Evolutionary conservation across 2,113 vertebrate genomes (phyloP), one percentile per base, ranked within the genome.

Genomic region (Tachycineta bicolor): DNA sequence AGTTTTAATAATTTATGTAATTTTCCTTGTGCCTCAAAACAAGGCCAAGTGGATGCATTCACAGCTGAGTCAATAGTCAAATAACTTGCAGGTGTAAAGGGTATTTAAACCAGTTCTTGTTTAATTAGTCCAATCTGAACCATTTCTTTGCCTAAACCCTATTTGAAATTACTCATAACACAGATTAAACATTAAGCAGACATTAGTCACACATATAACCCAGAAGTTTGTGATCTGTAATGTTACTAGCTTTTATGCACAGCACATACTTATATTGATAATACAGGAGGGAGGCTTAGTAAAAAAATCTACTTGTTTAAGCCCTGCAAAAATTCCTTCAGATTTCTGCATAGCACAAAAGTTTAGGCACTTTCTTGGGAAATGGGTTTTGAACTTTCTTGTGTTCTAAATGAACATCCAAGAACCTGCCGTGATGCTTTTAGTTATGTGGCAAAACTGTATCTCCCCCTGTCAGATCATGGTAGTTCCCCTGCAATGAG

Each of bases 161-260:
- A 26, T 53, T 75, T 90, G 62, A 85, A 92, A 73, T 93, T 53
- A 74, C 23, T 69, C 63, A 50, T 83, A 65, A 49, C 50, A 77
- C 43, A 73, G 88, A 85, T 96, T 97, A 96, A 96, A 95, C 55
- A 93, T 95, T 96, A 97, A 95, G 55, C 92, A 90, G 39, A 29
- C 23, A 46, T 89, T 93, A 88, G 70, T 93, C 90, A 93, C 28
- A 74, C 34, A 25, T n/a, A 44, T 39, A 64, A n/a, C 68, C 55
- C 2, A 0, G 16, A 69, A 53, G 22, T 73, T 85, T 14, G 6
- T 34, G 31, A 63, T 83, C 65, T 92, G 67, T 53, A 21, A 58
- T 26, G 41, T 83, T 85, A 22, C 53, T 59, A 13, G 8, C 29
- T 93, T 84, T 83, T 84, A 39, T 56, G 71, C 60, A 87, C 14